These are phyloP conservation scores for Eilema griseolum DNA, from an alignment of 2,888 invertebrate genomes.

Conservation along the genomic window DNA sequence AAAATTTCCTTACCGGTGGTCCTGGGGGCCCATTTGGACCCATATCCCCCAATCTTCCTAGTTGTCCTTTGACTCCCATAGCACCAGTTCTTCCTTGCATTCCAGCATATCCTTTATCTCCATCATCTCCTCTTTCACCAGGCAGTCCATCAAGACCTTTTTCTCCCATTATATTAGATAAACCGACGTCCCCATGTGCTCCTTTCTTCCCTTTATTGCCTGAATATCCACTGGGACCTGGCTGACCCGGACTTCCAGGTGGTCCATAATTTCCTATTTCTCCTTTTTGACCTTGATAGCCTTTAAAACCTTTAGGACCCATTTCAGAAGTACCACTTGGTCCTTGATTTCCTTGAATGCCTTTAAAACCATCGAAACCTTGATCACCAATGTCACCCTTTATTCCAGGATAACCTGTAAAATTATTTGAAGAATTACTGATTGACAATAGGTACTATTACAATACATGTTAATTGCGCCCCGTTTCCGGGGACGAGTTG, in stretches of 20 bases:
- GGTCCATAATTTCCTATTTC: slow-evolving; percentile 88
- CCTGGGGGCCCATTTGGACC: slow-evolving; percentile 88
- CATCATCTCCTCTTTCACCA: slow-evolving; percentile 84
- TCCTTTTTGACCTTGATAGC: slow-evolving; percentile 89
- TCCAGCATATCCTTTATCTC: slow-evolving; percentile 87
- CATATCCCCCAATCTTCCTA: slow-evolving; percentile 84
- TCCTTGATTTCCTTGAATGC: slow-evolving; percentile 73
- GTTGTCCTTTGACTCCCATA: slow-evolving; percentile 75
- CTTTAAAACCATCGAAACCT: slow-evolving; percentile 73
- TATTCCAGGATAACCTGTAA: slow-evolving; percentile 48
- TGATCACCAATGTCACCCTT: slow-evolving; percentile 71
- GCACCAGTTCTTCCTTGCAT: slow-evolving; percentile 82
- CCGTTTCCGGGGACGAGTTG: too few species aligned
- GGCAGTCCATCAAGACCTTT: slow-evolving; percentile 72
- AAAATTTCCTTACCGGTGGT: slow-evolving; percentile 73
- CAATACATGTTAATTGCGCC: too few species aligned
- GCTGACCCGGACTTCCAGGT: slow-evolving; percentile 79
- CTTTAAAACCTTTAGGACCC: slow-evolving; percentile 88
- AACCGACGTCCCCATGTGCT: slow-evolving; percentile 81
- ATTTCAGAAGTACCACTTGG: slow-evolving; percentile 69
- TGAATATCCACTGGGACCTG: slow-evolving; percentile 88
- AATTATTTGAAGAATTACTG: neutral
- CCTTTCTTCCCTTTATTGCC: slow-evolving; percentile 88
- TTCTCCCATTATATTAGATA: slow-evolving; percentile 76
- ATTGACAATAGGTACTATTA: too few species aligned